Evolutionary conservation across 2,113 vertebrate species (phyloP).

Genomic region (Xyrauchen texanus): DNA sequence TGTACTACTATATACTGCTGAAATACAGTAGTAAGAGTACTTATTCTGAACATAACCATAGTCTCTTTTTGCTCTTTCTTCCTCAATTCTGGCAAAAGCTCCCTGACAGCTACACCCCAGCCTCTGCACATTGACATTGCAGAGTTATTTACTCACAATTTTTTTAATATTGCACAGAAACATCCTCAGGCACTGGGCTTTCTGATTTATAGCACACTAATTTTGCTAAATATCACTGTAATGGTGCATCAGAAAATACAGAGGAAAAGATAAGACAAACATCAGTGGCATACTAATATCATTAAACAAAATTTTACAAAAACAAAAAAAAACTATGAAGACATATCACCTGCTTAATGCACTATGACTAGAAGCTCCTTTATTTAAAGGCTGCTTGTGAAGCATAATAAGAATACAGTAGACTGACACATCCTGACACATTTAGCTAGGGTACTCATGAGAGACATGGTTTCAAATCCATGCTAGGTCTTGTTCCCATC

Average conservation of each 20-base stretch:
- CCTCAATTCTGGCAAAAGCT: slow-evolving; percentile 18
- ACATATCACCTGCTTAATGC: slow-evolving; percentile 28
- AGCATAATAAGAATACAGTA: slow-evolving; percentile 31
- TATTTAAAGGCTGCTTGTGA: slow-evolving; percentile 9
- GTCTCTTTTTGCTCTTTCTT: slow-evolving; percentile 30
- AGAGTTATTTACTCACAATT: slow-evolving; percentile 35
- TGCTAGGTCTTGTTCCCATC: too few species aligned
- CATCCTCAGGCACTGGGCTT: slow-evolving; percentile 39
- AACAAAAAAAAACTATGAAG: not conserved
- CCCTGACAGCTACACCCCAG: slow-evolving; percentile 37
- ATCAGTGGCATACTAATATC: slow-evolving; percentile 38
- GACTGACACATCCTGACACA: not conserved
- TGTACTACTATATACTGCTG: not conserved
- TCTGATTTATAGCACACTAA: slow-evolving; percentile 42
- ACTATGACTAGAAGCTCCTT: slow-evolving; percentile 5
- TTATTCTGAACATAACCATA: not conserved
- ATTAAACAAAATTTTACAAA: not conserved
- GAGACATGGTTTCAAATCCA: too few species aligned
- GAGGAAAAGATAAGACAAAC: slow-evolving; percentile 24
- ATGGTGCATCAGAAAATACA: slow-evolving; percentile 6
- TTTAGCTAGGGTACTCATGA: not conserved
- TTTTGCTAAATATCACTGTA: slow-evolving; percentile 47
- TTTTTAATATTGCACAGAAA: slow-evolving; percentile 45
- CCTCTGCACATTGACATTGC: slow-evolving; percentile 34
- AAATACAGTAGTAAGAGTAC: too few species aligned